Percentiles rank a stretch among this genome's conserved stretches.
Conservation (phyloP, 2,113 vertebrate species). For the Zeus faber region DNA sequence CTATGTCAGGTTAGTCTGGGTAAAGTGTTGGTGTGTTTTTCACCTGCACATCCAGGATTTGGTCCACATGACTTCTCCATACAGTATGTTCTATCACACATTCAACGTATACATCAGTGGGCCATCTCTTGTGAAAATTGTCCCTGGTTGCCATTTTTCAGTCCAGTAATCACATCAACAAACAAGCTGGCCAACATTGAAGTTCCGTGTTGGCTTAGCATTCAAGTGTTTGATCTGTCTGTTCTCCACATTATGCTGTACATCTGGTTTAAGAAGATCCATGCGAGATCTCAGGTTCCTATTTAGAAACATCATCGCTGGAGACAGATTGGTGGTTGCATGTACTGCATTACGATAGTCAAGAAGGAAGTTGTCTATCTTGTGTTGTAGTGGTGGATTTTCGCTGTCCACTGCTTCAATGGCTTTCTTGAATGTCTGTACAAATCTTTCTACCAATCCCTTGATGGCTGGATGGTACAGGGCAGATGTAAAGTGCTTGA, state of each 20-base stretch:
- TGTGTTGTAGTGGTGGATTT: constrained; percentile 4
- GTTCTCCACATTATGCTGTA: not conserved
- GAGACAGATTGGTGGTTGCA: not conserved
- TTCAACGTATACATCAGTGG: too few relatives aligned
- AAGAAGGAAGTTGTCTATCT: constrained; percentile 9
- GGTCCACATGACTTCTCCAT: too few relatives aligned
- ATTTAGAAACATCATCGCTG: not conserved
- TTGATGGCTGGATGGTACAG: not conserved
- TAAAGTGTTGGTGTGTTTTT: too few relatives aligned
- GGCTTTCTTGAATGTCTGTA: constrained; percentile 12
- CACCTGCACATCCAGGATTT: too few relatives aligned
- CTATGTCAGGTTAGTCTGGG: too few relatives aligned
- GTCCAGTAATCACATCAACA: too few relatives aligned
- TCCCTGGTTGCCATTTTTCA: too few relatives aligned
- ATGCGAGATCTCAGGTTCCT: not conserved
- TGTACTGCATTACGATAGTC: not conserved
- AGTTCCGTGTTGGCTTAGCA: not conserved
- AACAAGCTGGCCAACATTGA: too few relatives aligned
- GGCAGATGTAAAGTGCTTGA: not conserved
- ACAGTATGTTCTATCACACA: too few relatives aligned
- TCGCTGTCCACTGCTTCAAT: constrained; percentile 7
- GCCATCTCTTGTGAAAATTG: too few relatives aligned
- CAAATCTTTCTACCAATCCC: not conserved
- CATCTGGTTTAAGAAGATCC: not conserved
- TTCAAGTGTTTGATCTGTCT: not conserved